Conservation (phyloP, 2,888 invertebrate species). For the Eupelmus urozonus region DNA sequence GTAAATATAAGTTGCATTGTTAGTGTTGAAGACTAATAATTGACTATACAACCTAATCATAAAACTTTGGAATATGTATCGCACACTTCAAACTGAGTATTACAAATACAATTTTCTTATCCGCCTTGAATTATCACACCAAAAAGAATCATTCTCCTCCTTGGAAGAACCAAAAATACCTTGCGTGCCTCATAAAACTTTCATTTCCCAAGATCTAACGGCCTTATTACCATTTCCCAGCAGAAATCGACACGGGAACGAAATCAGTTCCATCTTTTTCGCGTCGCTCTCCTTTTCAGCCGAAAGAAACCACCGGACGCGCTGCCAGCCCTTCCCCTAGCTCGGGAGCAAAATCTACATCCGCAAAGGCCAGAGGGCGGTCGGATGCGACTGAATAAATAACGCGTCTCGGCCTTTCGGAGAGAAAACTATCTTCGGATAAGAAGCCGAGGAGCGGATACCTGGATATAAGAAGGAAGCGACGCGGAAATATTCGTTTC, state of each 20-base stretch:
- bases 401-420: conserved; percentile 19
- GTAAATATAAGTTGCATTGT: no score
- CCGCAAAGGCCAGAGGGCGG: neutral
- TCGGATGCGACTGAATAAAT: conserved; percentile 42
- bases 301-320: no score
- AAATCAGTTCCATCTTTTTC: conserved; percentile 27
- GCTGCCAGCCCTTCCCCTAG: no score
- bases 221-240: conserved; percentile 34
- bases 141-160: no score
- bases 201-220: conserved; percentile 15
- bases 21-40: no score
- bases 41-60: no score
- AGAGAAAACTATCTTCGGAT: conserved; percentile 4
- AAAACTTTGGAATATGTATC: no score
- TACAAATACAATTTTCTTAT: no score
- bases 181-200: conserved; percentile 13
- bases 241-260: conserved; percentile 23
- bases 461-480: neutral
- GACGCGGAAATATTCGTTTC: neutral
- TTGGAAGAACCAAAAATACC: neutral
- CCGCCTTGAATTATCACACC: no score
- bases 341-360: conserved; percentile 19
- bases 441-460: neutral
- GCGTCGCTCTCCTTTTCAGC: neutral
- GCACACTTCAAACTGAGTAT: no score